These are phyloP conservation scores for Brotula barbata DNA, from an alignment of 2,797 vertebrate species.

Conservation along the genomic window DNA sequence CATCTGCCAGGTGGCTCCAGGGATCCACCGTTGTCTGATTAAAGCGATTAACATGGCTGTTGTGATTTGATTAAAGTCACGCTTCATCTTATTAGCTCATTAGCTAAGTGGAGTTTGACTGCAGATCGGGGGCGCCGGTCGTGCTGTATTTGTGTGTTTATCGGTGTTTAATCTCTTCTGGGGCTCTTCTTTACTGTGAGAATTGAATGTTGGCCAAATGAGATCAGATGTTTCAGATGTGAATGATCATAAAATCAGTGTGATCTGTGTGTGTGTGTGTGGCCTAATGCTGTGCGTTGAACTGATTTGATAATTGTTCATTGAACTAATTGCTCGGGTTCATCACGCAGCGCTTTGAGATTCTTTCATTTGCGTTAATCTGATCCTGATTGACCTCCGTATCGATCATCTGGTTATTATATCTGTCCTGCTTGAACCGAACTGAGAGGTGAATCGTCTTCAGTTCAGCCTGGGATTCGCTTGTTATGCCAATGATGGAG, in stretches of 20 bases:
- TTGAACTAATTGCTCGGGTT: too few species aligned
- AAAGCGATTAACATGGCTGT: constrained; percentile 45
- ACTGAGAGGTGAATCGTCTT: too few species aligned
- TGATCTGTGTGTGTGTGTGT: not conserved
- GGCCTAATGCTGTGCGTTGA: not conserved
- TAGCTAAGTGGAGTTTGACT: constrained; percentile 46
- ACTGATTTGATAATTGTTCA: constrained; percentile 17
- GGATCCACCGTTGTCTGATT: constrained; percentile 50
- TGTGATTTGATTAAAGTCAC: constrained; percentile 57
- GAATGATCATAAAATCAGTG: too few species aligned
- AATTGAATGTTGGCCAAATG: too few species aligned
- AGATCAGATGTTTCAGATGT: not conserved
- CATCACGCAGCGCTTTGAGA: too few species aligned
- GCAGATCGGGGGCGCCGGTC: constrained; percentile 30
- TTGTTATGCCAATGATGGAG: too few species aligned
- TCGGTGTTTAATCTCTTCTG: not conserved
- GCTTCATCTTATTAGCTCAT: constrained; percentile 54
- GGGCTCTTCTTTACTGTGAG: not conserved
- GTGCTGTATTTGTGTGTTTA: constrained; percentile 5
- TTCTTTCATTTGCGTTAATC: too few species aligned
- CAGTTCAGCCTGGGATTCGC: too few species aligned
- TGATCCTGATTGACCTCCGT: too few species aligned
- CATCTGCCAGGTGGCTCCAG: constrained; percentile 25
- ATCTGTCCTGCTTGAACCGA: too few species aligned
- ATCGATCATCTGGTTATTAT: too few species aligned